Evolutionary conservation across 2,797 vertebrate genomes (phyloP).

Genomic region (Adrianichthys oophorus): DNA sequence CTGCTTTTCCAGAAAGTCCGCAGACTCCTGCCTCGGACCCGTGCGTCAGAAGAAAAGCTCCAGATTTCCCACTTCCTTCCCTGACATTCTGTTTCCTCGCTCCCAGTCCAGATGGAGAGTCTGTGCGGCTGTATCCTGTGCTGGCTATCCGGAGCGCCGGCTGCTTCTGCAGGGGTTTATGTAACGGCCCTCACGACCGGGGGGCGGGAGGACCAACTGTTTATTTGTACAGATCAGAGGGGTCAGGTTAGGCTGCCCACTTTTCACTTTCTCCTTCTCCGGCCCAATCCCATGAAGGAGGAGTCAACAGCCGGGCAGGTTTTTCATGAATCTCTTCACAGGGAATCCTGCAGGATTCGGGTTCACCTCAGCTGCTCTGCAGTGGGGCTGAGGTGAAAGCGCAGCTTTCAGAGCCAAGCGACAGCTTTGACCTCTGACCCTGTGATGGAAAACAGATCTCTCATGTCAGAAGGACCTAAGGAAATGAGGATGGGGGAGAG

Average conservation of each 20-base stretch:
- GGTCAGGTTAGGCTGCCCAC: constrained; percentile 27
- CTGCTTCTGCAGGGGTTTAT: constrained; percentile 37
- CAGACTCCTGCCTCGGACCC: constrained; percentile 8
- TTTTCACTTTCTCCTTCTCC: constrained; percentile 13
- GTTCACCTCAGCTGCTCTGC: background rate
- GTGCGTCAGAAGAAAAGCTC: constrained; percentile 41
- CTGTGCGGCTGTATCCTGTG: constrained; percentile 58
- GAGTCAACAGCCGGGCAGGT: constrained; percentile 11
- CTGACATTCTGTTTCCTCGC: constrained; percentile 76
- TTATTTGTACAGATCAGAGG: constrained; percentile 72
- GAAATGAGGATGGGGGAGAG: constrained; percentile 58
- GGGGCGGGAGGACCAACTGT: constrained; percentile 55
- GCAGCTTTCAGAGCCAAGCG: constrained; percentile 22
- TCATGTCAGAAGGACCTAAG: constrained; percentile 43
- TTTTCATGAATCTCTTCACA: background rate
- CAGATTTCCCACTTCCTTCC: constrained; percentile 64
- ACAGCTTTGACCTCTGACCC: constrained; percentile 53
- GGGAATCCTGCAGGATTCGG: too few species aligned
- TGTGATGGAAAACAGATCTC: constrained; percentile 69
- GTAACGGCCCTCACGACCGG: constrained; percentile 62
- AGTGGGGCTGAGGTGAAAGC: background rate
- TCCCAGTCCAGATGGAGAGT: constrained; percentile 54
- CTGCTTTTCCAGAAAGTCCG: too few species aligned
- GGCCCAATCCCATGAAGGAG: constrained; percentile 25
- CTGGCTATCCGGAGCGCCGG: constrained; percentile 37